Percentiles rank a stretch among this genome's conserved stretches.
Conservation (phyloP, 1,140 invertebrate genomes). For the Meloidogyne chitwoodi region DNA sequence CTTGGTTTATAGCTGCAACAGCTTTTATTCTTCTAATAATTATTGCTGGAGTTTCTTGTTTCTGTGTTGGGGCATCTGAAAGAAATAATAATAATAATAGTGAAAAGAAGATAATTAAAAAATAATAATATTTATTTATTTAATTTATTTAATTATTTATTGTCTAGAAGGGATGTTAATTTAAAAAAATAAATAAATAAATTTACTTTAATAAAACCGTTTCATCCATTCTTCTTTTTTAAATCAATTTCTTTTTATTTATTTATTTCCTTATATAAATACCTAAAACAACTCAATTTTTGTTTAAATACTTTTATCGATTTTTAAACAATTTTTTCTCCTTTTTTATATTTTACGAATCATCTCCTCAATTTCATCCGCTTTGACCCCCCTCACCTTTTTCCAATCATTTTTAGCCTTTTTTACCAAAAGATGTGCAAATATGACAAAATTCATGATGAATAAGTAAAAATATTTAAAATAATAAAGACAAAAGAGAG, state of each 20-base stretch:
- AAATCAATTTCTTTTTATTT: neutral
- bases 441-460: neutral
- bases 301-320: neutral
- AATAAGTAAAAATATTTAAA: neutral
- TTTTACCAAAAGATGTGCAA: neutral
- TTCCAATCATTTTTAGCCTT: neutral
- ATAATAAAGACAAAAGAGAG: neutral
- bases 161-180: too few relatives aligned
- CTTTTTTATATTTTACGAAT: neutral
- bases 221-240: neutral
- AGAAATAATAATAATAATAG: too few relatives aligned
- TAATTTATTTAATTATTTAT: too few relatives aligned
- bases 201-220: too few relatives aligned
- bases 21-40: too few relatives aligned
- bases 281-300: neutral
- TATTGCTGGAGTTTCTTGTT: too few relatives aligned
- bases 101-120: too few relatives aligned
- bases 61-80: too few relatives aligned
- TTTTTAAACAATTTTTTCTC: neutral
- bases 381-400: neutral
- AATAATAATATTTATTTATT: too few relatives aligned
- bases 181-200: too few relatives aligned
- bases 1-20: too few relatives aligned
- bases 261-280: neutral
- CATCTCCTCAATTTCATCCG: neutral